Conservation (phyloP, 2,797 vertebrate genomes). For the Malacoctenus gilli region DNA sequence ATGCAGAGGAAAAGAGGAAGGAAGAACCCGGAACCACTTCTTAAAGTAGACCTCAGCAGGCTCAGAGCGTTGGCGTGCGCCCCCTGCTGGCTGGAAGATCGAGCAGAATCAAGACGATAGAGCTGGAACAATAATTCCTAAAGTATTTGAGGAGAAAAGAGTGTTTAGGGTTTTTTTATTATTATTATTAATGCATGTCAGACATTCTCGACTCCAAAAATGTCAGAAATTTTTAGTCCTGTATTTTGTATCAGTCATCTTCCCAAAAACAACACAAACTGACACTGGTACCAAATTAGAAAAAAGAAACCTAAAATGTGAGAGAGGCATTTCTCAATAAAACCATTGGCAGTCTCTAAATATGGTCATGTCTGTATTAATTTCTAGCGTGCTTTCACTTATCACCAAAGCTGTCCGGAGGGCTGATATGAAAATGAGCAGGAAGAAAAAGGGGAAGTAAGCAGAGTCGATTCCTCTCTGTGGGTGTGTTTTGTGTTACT, state of each 20-base stretch:
- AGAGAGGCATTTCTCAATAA: neutral
- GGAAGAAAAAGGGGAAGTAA: constrained; percentile 85
- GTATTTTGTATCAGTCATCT: too few species aligned
- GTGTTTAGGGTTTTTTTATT: too few species aligned
- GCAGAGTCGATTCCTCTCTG: constrained; percentile 74
- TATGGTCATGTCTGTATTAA: constrained; percentile 21
- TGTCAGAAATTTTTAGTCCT: too few species aligned
- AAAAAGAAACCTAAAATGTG: neutral
- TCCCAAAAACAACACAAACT: too few species aligned
- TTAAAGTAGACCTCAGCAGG: constrained; percentile 13
- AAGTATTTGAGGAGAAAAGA: too few species aligned
- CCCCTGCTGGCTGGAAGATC: constrained; percentile 44
- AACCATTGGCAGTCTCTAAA: neutral
- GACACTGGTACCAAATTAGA: too few species aligned
- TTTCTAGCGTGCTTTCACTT: constrained; percentile 54
- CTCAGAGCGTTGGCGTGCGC: neutral
- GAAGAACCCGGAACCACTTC: constrained; percentile 51
- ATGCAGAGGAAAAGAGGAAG: constrained; percentile 78
- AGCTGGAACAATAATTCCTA: too few species aligned
- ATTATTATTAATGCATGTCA: too few species aligned
- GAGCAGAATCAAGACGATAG: neutral
- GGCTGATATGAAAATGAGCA: constrained; percentile 84
- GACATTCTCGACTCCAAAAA: too few species aligned
- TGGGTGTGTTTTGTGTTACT: constrained; percentile 78
- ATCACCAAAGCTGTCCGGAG: constrained; percentile 66